Evolutionary conservation across 2,888 invertebrate genomes (phyloP).

Genomic region (Ennomos erosarius): DNA sequence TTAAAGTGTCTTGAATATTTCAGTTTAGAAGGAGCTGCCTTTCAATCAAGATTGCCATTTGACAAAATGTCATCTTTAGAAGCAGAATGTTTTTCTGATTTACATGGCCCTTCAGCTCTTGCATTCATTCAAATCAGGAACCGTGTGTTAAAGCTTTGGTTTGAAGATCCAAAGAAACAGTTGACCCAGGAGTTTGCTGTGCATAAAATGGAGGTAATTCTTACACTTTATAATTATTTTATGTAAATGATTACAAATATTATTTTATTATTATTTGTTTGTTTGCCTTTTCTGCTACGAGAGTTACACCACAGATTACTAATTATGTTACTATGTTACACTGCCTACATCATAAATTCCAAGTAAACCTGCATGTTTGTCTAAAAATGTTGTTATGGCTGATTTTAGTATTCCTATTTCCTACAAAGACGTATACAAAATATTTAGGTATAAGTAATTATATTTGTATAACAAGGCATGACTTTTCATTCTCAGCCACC

Average conservation of each 20-base stretch:
- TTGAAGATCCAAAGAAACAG: conserved; percentile 97
- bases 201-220: conserved; percentile 88
- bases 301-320: no score
- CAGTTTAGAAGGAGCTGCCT: conserved; percentile 96
- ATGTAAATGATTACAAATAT: neutral
- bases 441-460: no score
- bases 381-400: no score
- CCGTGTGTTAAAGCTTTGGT: conserved; percentile 96
- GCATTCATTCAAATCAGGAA: conserved; percentile 97
- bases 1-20: conserved; percentile 13
- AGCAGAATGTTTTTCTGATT: conserved; percentile 96
- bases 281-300: no score
- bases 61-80: conserved; percentile 98
- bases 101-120: conserved; percentile 93
- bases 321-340: no score
- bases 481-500: conserved; percentile 87
- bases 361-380: no score
- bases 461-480: no score
- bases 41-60: conserved; percentile 96
- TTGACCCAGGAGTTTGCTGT: conserved; percentile 92
- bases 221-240: no score
- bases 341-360: no score
- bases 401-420: no score
- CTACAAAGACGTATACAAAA: no score
- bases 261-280: no score